Conservation (phyloP, 2,113 vertebrate species). For the Cryptoleucopteryx plumbea region DNA sequence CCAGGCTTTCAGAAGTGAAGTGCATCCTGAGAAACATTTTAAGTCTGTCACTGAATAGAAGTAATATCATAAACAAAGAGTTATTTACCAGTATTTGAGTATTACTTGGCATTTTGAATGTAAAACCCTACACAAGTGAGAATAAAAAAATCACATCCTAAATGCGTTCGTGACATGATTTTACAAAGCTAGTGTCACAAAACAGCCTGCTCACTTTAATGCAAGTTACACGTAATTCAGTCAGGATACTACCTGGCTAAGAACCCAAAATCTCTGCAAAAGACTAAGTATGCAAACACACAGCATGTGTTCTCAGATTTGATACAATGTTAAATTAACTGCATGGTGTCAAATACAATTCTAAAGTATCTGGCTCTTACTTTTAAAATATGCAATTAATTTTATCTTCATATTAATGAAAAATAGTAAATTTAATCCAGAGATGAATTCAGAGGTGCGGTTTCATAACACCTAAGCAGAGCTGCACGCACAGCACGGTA, state of each 20-base stretch:
- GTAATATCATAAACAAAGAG: neutral
- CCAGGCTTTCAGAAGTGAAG: neutral
- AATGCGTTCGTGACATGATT: neutral
- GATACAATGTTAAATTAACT: neutral
- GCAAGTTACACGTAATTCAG: neutral
- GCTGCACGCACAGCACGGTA: rapidly evolving
- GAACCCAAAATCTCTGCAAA: neutral
- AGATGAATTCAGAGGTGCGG: neutral
- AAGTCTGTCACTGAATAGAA: neutral
- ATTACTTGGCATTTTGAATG: neutral
- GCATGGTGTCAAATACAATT: neutral
- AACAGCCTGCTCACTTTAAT: neutral
- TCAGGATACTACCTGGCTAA: neutral
- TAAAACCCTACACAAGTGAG: neutral
- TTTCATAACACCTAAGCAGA: neutral
- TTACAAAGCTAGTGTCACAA: neutral
- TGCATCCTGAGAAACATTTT: neutral
- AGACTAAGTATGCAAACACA: neutral
- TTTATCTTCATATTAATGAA: neutral
- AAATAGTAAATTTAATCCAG: neutral
- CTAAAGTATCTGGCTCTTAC: neutral
- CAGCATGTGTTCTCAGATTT: neutral
- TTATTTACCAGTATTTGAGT: neutral
- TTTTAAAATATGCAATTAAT: neutral
- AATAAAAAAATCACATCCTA: neutral